Base-by-base conservation (phyloP, 2,797 vertebrate genomes). In the Zalophus californianus region DNA sequence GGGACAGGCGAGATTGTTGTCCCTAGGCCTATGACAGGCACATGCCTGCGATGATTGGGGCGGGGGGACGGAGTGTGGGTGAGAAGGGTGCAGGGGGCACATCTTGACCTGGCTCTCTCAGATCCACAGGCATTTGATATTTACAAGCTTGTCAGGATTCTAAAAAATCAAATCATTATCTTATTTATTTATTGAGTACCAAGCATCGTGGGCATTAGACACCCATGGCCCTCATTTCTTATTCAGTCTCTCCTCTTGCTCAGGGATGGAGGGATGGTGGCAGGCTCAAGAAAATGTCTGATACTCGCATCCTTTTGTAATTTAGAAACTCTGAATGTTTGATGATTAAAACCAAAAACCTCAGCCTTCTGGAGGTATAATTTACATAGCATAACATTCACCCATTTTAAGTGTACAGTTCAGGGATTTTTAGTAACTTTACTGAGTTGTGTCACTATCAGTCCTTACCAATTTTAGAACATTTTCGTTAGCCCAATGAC, bases 31-130 rank as follows among this genome's bases (percentile, higher is more conserved):
- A 16, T 20, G 58, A 41, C 8, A 62, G 54, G 90, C 25, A 0
- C 1, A 11, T 11, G 12, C 62, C 62, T 2, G 1, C 41, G 1
- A 15, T 41, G 75, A 70, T 38, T 56, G 38, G 41, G 23, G n/a
- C 4, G 12, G 2, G 0, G 0, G 25, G 25, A 10, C 8, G 9
- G 70, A 12, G 32, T 1, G 9, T 15, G 32, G 16, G 4, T 0
- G 0, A 29, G 15, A 16, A 64, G 62, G 32, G 62, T 68, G n/a
- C 18, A 68, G n/a, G 18, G n/a, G 66, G 64, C 16, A 4, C 16
- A 4, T 77, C 70, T 90, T 58, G 38, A 70, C 62, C 68, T 84
- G 56, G 23, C 1, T 27, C 7, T 68, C 29, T 72, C 16, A 23
- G 82, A 7, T 83, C 38, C 23, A 41, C 41, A 79, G 35, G 64